phyloP scores from a whole-genome alignment of 2,797 vertebrate species.

The Pipistrellus nathusii region DNA sequence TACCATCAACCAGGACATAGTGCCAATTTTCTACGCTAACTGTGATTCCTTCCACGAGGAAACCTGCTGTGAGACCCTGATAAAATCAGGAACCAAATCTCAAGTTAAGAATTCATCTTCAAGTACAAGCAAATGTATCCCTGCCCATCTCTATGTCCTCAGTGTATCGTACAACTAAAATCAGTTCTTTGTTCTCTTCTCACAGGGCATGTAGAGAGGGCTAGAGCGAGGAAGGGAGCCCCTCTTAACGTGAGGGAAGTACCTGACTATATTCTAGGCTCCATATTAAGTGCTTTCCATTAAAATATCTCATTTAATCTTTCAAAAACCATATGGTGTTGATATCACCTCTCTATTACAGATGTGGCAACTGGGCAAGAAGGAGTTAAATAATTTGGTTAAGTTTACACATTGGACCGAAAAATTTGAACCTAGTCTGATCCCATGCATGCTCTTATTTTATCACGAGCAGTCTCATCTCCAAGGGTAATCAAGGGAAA shows the following conservation, averaged over 20 bases:
- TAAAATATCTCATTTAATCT: neutral
- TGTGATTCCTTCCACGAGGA: neutral
- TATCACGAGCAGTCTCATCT: neutral
- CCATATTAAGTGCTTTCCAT: neutral
- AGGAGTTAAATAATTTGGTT: neutral
- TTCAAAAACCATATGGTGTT: neutral
- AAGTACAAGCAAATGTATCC: constrained; percentile 19
- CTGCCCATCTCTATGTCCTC: neutral
- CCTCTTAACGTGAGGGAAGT: neutral
- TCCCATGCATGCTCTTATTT: neutral
- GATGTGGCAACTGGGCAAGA: neutral
- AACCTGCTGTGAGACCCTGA: neutral
- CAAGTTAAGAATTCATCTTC: neutral
- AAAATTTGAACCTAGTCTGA: neutral
- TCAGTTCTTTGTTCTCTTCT: neutral
- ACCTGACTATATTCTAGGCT: neutral
- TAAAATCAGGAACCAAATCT: constrained; percentile 51
- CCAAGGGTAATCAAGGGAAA: neutral
- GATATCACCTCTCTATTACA: neutral
- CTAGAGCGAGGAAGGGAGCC: too few relatives aligned
- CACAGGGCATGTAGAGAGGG: rapidly evolving
- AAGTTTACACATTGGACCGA: neutral
- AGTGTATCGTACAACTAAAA: neutral
- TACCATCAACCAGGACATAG: neutral
- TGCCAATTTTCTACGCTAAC: neutral